These are phyloP conservation scores for Gari tellinella DNA, from an alignment of 2,888 invertebrate species.

Conservation along the genomic window DNA sequence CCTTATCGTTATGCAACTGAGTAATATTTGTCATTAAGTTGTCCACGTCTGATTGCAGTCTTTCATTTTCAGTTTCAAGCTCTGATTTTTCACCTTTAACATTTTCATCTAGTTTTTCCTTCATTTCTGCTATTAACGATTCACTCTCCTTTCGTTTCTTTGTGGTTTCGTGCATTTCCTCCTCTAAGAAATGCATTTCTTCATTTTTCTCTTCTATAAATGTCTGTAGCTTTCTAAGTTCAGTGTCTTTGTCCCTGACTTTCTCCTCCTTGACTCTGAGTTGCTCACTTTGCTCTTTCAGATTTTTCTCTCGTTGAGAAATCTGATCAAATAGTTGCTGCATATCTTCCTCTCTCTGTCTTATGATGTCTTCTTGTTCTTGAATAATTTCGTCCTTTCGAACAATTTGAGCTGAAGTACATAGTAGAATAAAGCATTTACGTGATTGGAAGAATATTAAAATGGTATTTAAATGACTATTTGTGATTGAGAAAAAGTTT, in stretches of 20 bases:
- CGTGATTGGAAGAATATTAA: no score
- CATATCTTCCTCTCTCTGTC: slow-evolving; percentile 69
- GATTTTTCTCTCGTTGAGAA: slow-evolving; percentile 71
- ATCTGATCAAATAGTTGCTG: slow-evolving; percentile 75
- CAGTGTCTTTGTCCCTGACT: slow-evolving; percentile 76
- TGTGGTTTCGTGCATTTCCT: slow-evolving; percentile 70
- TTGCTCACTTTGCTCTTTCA: slow-evolving; percentile 74
- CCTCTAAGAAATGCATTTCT: slow-evolving; percentile 75
- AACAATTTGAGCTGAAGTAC: slow-evolving; percentile 49
- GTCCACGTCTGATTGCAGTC: slow-evolving; percentile 69
- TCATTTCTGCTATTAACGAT: slow-evolving; percentile 62
- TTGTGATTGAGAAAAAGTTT: no score
- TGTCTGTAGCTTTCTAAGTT: slow-evolving; percentile 72
- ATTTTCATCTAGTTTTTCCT: slow-evolving; percentile 58
- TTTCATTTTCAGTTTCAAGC: slow-evolving; percentile 70
- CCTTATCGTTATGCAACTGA: slow-evolving; percentile 69
- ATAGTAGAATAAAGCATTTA: no score
- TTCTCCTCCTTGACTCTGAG: slow-evolving; percentile 55
- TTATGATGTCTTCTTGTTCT: slow-evolving; percentile 72
- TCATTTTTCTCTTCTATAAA: slow-evolving; percentile 72
- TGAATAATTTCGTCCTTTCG: slow-evolving; percentile 74
- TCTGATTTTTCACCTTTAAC: slow-evolving; percentile 68
- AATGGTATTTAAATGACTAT: no score
- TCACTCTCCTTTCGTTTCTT: slow-evolving; percentile 73
- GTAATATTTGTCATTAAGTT: slow-evolving; percentile 73